Evolutionary conservation across 2,797 vertebrate species (phyloP).

Genomic region (Podarcis lilfordi): DNA sequence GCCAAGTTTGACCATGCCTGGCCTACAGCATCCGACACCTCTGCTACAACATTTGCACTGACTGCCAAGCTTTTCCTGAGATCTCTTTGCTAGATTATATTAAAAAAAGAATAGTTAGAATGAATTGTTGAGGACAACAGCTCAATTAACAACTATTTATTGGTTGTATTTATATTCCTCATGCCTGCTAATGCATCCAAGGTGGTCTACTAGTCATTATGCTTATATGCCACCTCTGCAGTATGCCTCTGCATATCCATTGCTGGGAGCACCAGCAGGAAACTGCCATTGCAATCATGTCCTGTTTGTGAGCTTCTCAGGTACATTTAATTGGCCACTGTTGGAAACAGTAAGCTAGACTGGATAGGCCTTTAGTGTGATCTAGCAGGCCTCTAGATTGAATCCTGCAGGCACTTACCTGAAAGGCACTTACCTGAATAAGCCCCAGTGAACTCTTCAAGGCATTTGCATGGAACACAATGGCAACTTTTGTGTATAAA

Average conservation of each 20-base stretch:
- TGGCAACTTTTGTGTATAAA: slow-evolving; percentile 23
- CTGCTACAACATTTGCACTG: not conserved
- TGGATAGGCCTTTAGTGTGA: not conserved
- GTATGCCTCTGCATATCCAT: no score
- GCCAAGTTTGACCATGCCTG: no score
- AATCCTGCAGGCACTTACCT: not conserved
- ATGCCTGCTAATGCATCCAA: no score
- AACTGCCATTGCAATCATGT: no score
- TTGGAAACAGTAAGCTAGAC: not conserved
- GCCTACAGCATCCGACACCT: no score
- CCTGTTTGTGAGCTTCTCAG: not conserved
- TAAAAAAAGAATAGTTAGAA: not conserved
- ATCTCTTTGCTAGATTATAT: not conserved
- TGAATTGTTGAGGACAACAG: not conserved
- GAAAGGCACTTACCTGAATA: not conserved
- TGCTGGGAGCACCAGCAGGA: no score
- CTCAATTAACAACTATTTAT: not conserved
- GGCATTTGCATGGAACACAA: not conserved
- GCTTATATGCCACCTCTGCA: no score
- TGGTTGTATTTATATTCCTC: not conserved
- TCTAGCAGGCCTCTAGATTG: not conserved
- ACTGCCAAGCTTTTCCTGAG: not conserved
- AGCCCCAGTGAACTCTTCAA: not conserved
- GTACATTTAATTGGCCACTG: not conserved
- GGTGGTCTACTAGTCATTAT: no score